Conservation (phyloP, 2,113 vertebrate genomes). For the Callocephalon fimbriatum region DNA sequence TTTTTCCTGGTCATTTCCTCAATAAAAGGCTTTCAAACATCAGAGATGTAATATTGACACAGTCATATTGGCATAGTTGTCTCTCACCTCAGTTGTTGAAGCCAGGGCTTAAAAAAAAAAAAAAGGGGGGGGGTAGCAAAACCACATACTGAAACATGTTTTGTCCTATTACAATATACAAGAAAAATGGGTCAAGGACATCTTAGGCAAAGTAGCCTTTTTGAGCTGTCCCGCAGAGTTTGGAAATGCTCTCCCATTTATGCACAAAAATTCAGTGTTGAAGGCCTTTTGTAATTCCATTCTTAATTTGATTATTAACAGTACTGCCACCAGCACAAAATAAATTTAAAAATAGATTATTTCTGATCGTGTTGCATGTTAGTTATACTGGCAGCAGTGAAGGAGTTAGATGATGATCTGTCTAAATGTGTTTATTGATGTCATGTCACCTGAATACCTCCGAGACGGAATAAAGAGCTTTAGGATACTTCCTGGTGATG, state of each 20-base stretch:
- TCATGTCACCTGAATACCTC: neutral
- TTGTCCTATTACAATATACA: neutral
- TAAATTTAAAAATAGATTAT: neutral
- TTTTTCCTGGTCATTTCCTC: neutral
- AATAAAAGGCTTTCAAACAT: neutral
- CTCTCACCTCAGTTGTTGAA: neutral
- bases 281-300: constrained; percentile 12
- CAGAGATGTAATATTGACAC: neutral
- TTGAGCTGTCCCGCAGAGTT: neutral
- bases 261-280: neutral
- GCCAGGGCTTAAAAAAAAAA: neutral
- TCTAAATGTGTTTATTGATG: neutral
- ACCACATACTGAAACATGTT: neutral
- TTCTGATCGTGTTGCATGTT: neutral
- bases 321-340: neutral
- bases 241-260: constrained; percentile 25
- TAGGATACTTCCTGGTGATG: neutral
- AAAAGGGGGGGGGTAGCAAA: rapidly evolving
- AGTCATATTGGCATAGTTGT: neutral
- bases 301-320: constrained; percentile 16
- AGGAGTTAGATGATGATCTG: neutral
- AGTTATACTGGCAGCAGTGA: neutral
- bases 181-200: neutral
- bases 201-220: neutral
- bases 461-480: neutral